Percentiles rank a stretch among this genome's conserved stretches.
Evolutionary conservation across 2,797 vertebrate species (phyloP).

Genomic region (Prunella strophiata): DNA sequence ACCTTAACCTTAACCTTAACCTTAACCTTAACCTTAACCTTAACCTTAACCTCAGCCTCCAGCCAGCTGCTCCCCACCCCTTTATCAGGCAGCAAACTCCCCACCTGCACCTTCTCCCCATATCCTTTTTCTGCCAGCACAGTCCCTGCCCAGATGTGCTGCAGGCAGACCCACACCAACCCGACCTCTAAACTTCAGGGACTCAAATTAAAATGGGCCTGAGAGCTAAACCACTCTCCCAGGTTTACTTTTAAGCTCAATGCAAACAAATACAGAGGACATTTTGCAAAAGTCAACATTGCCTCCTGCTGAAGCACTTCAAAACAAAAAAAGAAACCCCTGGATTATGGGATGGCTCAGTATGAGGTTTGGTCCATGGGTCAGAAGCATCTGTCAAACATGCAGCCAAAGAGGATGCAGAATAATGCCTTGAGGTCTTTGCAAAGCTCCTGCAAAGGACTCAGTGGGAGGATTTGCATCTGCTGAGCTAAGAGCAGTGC

Average conservation of each 20-base stretch:
- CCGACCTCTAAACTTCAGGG: neutral
- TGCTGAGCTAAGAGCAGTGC: neutral
- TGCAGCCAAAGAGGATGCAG: neutral
- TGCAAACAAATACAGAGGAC: neutral
- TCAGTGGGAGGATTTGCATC: neutral
- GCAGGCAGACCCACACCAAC: neutral
- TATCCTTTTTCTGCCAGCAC: neutral
- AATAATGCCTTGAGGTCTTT: neutral
- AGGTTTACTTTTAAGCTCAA: neutral
- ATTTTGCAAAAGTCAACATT: neutral
- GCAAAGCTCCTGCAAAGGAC: neutral
- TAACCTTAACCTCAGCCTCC: neutral
- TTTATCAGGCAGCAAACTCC: neutral
- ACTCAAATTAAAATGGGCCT: neutral
- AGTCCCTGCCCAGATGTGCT: neutral
- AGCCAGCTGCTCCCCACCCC: neutral
- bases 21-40: neutral
- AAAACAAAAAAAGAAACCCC: neutral
- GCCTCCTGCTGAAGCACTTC: neutral
- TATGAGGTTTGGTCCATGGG: neutral
- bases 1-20: neutral
- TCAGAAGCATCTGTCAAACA: neutral
- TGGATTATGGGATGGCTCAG: neutral
- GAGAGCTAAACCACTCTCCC: neutral
- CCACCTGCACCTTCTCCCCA: neutral